Percentiles rank a stretch among this genome's conserved stretches.
These are phyloP conservation scores for Pararge aegeria DNA, from an alignment of 1,140 invertebrate genomes.

Conservation along the genomic window DNA sequence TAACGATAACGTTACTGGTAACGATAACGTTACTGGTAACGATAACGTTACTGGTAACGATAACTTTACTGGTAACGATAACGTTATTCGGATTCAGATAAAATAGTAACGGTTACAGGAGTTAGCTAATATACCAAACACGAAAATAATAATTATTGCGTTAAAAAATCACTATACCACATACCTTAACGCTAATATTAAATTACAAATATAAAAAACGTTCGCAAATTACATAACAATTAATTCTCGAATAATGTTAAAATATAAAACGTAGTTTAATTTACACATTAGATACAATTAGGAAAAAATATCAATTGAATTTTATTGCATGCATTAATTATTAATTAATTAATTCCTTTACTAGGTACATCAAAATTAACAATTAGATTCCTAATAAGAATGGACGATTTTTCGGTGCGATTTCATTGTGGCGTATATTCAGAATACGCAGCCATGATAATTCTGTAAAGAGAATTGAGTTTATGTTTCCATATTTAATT, in stretches of 20 bases:
- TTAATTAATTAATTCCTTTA: constrained; percentile 31
- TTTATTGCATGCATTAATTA: constrained; percentile 71
- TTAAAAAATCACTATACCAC: constrained; percentile 49
- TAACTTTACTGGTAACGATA: too few species aligned
- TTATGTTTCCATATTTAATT: not conserved
- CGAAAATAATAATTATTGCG: constrained; percentile 45
- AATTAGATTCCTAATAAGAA: constrained; percentile 59
- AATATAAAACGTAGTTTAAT: constrained; percentile 52
- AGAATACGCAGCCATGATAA: constrained; percentile 8
- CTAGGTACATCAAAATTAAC: constrained; percentile 47
- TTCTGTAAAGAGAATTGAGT: not conserved
- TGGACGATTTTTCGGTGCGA: constrained; percentile 57
- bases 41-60: too few species aligned
- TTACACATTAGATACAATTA: constrained; percentile 58
- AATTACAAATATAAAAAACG: constrained; percentile 49
- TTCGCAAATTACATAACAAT: constrained; percentile 60
- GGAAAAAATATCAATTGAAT: constrained; percentile 72
- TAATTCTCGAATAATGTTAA: constrained; percentile 55
- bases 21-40: too few species aligned
- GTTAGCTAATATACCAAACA: constrained; percentile 35
- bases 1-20: too few species aligned
- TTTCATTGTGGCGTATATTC: not conserved
- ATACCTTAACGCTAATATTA: constrained; percentile 52
- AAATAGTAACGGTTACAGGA: constrained; percentile 15
- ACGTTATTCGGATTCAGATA: not conserved